Evolutionary conservation across 2,888 invertebrate species (phyloP).

Genomic region (Bruchidius siliquastri): DNA sequence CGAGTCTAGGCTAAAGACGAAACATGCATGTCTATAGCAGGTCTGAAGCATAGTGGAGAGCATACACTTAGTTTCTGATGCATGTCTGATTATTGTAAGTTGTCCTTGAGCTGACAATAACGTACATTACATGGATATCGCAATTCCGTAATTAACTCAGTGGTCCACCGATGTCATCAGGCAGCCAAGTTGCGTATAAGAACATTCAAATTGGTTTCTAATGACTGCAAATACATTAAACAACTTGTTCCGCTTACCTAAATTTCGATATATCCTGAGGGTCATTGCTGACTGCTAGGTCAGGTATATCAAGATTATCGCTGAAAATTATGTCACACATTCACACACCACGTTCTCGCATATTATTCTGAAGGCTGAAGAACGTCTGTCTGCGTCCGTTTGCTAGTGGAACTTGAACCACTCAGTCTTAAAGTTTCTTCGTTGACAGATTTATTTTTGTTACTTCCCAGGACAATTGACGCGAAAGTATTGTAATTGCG

Average conservation of each 20-base stretch:
- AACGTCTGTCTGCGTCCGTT: not conserved
- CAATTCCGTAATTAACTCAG: not conserved
- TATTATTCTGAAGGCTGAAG: not conserved
- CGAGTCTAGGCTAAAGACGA: too few species aligned
- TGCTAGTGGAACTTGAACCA: too few species aligned
- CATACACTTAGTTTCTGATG: too few species aligned
- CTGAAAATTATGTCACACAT: not conserved
- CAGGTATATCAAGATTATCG: not conserved
- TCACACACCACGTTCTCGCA: not conserved
- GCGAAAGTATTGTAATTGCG: too few species aligned
- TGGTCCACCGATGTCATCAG: not conserved
- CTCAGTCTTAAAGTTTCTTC: too few species aligned
- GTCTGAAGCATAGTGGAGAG: too few species aligned
- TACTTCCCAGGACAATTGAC: too few species aligned
- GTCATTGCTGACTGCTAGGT: not conserved
- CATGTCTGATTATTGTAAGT: too few species aligned
- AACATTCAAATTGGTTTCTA: not conserved
- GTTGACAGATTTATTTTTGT: too few species aligned
- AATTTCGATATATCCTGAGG: not conserved
- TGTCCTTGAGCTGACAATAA: too few species aligned
- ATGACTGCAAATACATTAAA: not conserved
- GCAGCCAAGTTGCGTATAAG: not conserved
- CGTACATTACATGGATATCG: too few species aligned
- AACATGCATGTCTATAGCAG: too few species aligned
- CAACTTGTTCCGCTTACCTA: not conserved